Evolutionary conservation across 30 jellyfish, hydroid and myxozoan species (phyloP).

Genomic region (Aurelia sp.): DNA sequence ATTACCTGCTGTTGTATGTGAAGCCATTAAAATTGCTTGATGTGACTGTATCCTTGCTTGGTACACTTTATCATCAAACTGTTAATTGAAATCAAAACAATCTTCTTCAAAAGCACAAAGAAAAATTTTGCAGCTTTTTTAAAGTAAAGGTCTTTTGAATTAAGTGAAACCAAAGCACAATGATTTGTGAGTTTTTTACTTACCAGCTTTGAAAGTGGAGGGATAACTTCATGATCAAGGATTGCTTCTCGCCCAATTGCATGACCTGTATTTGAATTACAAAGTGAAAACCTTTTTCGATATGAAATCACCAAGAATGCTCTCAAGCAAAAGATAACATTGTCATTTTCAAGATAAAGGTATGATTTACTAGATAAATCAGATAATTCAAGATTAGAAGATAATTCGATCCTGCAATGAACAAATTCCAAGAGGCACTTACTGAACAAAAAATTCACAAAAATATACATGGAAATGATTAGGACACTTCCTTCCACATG

Average conservation of each 20-base stretch:
- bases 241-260: slow-evolving; percentile 97
- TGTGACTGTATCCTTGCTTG: slow-evolving; percentile 84
- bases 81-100: background rate
- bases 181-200: background rate
- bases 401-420: too few relatives aligned
- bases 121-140: background rate
- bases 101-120: background rate
- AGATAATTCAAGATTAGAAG: too few relatives aligned
- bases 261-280: slow-evolving; percentile 71
- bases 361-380: too few relatives aligned
- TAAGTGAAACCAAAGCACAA: background rate
- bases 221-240: slow-evolving; percentile 62
- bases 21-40: slow-evolving; percentile 77
- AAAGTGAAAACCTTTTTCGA: background rate
- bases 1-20: slow-evolving; percentile 93
- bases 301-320: too few relatives aligned
- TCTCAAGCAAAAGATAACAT: too few relatives aligned
- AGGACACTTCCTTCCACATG: too few relatives aligned
- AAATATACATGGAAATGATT: too few relatives aligned
- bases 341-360: too few relatives aligned
- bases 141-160: too few relatives aligned
- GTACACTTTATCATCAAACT: slow-evolving; percentile 89
- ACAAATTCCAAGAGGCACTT: too few relatives aligned
- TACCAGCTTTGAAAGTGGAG: slow-evolving; percentile 86
- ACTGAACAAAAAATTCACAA: too few relatives aligned